phyloP scores from a whole-genome alignment of 2,888 invertebrate genomes.

The Stramonita haemastoma region DNA sequence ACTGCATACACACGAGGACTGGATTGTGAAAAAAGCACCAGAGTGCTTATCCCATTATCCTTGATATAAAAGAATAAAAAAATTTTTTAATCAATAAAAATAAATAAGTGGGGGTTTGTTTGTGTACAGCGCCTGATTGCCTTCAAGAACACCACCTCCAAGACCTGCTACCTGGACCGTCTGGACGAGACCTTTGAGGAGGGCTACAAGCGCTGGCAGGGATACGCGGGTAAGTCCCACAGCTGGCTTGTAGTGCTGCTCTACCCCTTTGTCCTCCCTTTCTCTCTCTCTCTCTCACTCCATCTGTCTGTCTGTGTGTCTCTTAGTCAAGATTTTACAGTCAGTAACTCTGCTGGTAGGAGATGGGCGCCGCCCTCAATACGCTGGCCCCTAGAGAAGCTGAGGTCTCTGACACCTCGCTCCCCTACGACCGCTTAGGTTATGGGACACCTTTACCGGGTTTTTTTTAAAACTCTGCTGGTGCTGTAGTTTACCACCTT shows the following conservation, averaged over 20 bases:
- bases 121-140: constrained; percentile 45
- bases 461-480: background rate
- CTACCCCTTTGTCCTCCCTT: background rate
- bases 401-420: no score
- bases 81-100: background rate
- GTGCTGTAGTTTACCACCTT: no score
- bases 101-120: background rate
- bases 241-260: background rate
- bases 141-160: constrained; percentile 45
- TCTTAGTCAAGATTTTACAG: no score
- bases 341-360: no score
- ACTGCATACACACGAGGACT: no score
- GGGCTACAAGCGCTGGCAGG: constrained; percentile 48
- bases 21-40: no score
- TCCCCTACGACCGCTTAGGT: no score
- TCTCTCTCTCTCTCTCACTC: background rate
- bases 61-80: no score
- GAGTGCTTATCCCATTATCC: no score
- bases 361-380: no score
- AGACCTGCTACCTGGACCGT: constrained; percentile 48
- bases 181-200: constrained; percentile 50
- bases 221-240: constrained; percentile 40
- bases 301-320: background rate
- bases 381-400: no score
- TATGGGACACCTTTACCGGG: no score